Percentiles rank a stretch among this genome's conserved stretches.
Conservation (phyloP, 1,140 invertebrate species). For the Drosophila burlai region DNA sequence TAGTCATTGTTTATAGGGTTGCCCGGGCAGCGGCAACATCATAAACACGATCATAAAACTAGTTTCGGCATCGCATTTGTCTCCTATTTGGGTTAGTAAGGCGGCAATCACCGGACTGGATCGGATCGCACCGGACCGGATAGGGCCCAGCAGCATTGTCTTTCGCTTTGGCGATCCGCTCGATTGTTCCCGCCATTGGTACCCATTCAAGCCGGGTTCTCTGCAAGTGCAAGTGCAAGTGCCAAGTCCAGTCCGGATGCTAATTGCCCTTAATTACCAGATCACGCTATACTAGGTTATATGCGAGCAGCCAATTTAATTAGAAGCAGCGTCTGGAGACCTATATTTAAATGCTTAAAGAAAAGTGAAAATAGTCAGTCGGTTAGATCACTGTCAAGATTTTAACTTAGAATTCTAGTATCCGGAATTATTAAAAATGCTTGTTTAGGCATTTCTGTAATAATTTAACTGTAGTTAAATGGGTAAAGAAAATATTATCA, state of each 20-base stretch:
- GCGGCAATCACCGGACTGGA: slow-evolving; percentile 39
- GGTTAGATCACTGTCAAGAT: not conserved
- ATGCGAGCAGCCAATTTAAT: slow-evolving; percentile 11
- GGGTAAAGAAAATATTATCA: not conserved
- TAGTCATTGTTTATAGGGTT: slow-evolving; percentile 67
- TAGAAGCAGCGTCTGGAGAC: not conserved
- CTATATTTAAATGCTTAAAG: slow-evolving; percentile 3
- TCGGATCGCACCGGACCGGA: slow-evolving; percentile 33
- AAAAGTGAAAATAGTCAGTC: slow-evolving; percentile 1
- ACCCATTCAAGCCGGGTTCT: slow-evolving; percentile 46
- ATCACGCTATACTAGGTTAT: slow-evolving; percentile 16
- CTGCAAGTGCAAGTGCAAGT: slow-evolving; percentile 66
- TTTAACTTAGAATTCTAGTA: not conserved
- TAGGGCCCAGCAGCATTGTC: slow-evolving; percentile 44
- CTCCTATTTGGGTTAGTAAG: slow-evolving; percentile 75
- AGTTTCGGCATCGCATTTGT: slow-evolving; percentile 67
- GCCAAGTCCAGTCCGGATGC: slow-evolving; percentile 65
- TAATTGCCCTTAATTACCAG: slow-evolving; percentile 71
- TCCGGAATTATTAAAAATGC: not conserved
- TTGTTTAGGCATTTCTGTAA: not conserved
- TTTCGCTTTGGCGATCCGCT: slow-evolving; percentile 34
- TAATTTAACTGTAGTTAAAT: not conserved
- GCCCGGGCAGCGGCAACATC: slow-evolving; percentile 38
- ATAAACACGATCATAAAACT: slow-evolving; percentile 67
- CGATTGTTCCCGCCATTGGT: slow-evolving; percentile 66